Percentiles rank a stretch among this genome's conserved stretches.
Conservation (phyloP, 2,113 vertebrate species). For the Channa argus region DNA sequence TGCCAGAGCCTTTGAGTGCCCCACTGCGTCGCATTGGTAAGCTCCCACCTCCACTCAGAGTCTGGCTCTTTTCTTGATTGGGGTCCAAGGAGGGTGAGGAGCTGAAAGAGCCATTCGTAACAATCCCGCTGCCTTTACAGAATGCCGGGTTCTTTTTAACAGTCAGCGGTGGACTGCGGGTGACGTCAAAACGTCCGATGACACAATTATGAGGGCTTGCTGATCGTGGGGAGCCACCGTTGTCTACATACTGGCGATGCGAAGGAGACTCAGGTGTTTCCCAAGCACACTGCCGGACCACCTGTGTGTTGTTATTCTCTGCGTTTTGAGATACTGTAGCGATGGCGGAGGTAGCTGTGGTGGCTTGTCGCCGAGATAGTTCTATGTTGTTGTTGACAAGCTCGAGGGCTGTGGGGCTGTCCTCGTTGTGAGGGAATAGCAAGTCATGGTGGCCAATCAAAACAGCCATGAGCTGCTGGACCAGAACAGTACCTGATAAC, state of each 20-base stretch:
- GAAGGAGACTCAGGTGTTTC: conserved; percentile 88
- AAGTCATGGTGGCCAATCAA: conserved; percentile 92
- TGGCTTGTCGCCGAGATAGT: conserved; percentile 76
- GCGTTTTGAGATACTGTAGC: conserved; percentile 82
- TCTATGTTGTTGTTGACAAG: conserved; percentile 89
- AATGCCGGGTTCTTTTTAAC: conserved; percentile 97
- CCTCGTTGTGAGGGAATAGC: conserved; percentile 89
- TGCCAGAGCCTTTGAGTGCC: conserved; percentile 88
- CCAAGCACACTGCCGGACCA: conserved; percentile 89
- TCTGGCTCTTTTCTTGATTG: conserved; percentile 87
- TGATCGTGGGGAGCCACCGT: conserved; percentile 84
- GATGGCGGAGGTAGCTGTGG: conserved; percentile 50
- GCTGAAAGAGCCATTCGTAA: conserved; percentile 98
- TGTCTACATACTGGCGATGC: conserved; percentile 83
- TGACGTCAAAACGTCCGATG: conserved; percentile 85
- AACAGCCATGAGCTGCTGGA: conserved; percentile 97
- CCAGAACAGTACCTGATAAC: conserved; percentile 90
- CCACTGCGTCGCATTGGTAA: conserved; percentile 85
- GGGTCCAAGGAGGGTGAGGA: conserved; percentile 84
- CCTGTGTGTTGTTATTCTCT: conserved; percentile 89
- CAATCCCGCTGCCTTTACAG: conserved; percentile 96
- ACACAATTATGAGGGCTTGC: conserved; percentile 88
- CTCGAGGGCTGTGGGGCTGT: conserved; percentile 79
- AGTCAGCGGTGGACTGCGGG: conserved; percentile 90
- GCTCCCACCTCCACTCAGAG: conserved; percentile 75